A percentile compares a stretch with the other conserved stretches of the same genome.
These are phyloP conservation scores for Caenorhabditis virilis DNA, from an alignment of 2,888 invertebrate species.

Conservation along the genomic window DNA sequence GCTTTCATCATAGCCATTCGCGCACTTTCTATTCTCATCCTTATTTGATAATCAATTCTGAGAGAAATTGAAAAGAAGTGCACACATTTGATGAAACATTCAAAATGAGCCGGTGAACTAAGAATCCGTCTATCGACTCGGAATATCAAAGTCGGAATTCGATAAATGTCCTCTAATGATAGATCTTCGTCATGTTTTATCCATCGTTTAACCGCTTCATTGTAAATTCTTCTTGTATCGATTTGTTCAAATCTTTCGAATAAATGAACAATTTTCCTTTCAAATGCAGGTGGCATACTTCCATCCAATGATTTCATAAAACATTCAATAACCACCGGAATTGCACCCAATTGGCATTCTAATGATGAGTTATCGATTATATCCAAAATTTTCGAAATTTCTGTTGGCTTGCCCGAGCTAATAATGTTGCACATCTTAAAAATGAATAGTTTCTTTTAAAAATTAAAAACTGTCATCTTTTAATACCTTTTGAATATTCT, in stretches of 20 bases:
- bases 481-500: background rate
- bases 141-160: slow-evolving; percentile 41
- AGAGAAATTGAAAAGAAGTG: slow-evolving; percentile 34
- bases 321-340: slow-evolving; percentile 1
- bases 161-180: slow-evolving; percentile 26
- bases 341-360: background rate
- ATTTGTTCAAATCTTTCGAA: slow-evolving; percentile 13
- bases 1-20: slow-evolving; percentile 7
- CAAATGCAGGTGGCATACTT: background rate
- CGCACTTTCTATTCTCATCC: too few species aligned
- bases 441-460: too few species aligned
- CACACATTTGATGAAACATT: slow-evolving; percentile 30
- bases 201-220: slow-evolving; percentile 19
- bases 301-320: slow-evolving; percentile 12
- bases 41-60: slow-evolving; percentile 10
- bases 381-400: background rate
- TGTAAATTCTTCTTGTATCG: slow-evolving; percentile 21
- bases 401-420: background rate
- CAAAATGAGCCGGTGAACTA: slow-evolving; percentile 40
- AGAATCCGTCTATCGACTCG: slow-evolving; percentile 41
- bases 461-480: background rate
- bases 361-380: slow-evolving; percentile 1
- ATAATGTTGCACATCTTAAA: background rate
- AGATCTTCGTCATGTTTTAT: slow-evolving; percentile 10
- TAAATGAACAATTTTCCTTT: slow-evolving; percentile 5